phyloP scores from a whole-genome alignment of 2,888 invertebrate species.

The Parnassius smintheus region DNA sequence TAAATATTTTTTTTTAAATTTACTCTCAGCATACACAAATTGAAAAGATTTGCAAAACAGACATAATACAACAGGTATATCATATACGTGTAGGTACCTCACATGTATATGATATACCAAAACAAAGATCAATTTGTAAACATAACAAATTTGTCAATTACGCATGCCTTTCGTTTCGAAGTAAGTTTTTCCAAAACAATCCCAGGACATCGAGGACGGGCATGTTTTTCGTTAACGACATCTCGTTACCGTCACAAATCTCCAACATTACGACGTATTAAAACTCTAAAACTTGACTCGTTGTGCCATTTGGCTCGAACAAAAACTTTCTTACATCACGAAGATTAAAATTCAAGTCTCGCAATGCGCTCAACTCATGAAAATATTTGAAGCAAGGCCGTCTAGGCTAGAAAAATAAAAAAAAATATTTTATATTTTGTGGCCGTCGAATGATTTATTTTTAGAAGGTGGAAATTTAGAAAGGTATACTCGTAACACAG shows the following conservation, averaged over 20 bases:
- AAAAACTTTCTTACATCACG: conserved; percentile 76
- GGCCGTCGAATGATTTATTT: neutral
- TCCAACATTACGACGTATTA: conserved; percentile 76
- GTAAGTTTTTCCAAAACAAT: conserved; percentile 57
- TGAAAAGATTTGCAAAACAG: no score
- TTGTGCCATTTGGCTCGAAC: conserved; percentile 68
- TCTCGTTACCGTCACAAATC: conserved; percentile 76
- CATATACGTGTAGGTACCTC: no score
- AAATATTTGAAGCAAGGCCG: conserved; percentile 32
- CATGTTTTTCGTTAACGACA: conserved; percentile 69
- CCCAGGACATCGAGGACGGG: conserved; percentile 40
- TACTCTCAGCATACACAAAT: no score
- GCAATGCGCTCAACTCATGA: conserved; percentile 43
- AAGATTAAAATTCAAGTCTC: conserved; percentile 74
- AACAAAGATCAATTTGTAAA: neutral
- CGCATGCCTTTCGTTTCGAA: conserved; percentile 30
- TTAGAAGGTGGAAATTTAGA: neutral
- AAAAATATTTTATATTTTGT: conserved; percentile 3
- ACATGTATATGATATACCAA: no score
- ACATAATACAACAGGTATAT: no score
- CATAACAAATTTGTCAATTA: conserved; percentile 55
- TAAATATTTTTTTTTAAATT: no score
- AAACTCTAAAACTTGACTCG: conserved; percentile 75
- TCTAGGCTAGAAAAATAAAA: conserved; percentile 22
- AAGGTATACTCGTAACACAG: neutral